phyloP scores from a whole-genome alignment of 2,113 vertebrate genomes.

The Actenoides hombroni region DNA sequence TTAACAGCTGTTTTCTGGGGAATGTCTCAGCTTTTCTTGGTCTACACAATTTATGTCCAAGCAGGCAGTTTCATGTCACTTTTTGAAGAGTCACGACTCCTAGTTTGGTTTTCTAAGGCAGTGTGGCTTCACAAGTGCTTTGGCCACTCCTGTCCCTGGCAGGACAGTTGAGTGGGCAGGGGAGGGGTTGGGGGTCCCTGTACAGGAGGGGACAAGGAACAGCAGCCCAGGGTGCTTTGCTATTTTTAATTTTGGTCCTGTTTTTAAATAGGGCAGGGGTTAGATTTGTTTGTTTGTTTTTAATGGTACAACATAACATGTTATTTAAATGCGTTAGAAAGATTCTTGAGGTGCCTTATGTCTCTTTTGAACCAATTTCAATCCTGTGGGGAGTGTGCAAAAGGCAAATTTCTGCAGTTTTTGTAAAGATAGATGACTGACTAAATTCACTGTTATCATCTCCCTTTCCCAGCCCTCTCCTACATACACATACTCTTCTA shows the following conservation, averaged over 20 bases:
- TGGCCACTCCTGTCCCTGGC: not conserved
- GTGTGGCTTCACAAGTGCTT: not conserved
- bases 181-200: not conserved
- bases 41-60: not conserved
- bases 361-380: not conserved
- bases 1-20: not conserved
- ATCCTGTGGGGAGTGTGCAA: rapidly evolving
- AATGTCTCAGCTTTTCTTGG: not conserved
- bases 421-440: not conserved
- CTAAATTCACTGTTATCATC: not conserved
- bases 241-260: not conserved
- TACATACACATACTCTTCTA: not conserved
- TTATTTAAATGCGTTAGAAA: not conserved
- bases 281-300: not conserved
- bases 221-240: not conserved
- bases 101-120: not conserved
- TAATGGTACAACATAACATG: rapidly evolving
- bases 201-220: not conserved
- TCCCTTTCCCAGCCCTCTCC: not conserved
- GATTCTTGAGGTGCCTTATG: not conserved
- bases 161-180: not conserved
- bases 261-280: not conserved
- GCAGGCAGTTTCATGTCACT: not conserved
- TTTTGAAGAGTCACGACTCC: not conserved
- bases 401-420: not conserved